Evolutionary conservation across 1,140 invertebrate species (phyloP).

Genomic region (Acromyrmex heyeri): DNA sequence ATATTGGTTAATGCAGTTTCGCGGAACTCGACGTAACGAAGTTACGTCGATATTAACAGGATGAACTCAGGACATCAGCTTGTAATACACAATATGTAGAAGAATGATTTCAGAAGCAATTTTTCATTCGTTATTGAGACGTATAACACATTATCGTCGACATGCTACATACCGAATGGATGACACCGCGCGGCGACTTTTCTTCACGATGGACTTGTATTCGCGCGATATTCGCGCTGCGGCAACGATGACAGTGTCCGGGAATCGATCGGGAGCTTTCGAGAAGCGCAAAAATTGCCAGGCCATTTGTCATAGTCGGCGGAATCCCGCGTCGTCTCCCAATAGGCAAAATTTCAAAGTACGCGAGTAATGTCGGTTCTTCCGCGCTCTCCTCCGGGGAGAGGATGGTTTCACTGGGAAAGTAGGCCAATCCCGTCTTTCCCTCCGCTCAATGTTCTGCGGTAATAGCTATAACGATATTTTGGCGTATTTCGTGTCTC

Average conservation of each 20-base stretch:
- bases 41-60: slow-evolving; percentile 2
- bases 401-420: not conserved
- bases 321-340: slow-evolving; percentile 44
- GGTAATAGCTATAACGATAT: slow-evolving; percentile 57
- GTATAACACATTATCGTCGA: not conserved
- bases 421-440: slow-evolving; percentile 57
- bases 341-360: slow-evolving; percentile 57
- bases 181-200: not conserved
- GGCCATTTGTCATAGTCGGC: slow-evolving; percentile 54
- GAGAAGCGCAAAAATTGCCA: slow-evolving; percentile 45
- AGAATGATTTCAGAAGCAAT: slow-evolving; percentile 13
- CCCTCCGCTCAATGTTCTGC: slow-evolving; percentile 31
- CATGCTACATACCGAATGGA: not conserved
- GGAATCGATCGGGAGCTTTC: slow-evolving; percentile 30
- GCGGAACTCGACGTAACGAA: not conserved
- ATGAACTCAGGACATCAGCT: slow-evolving; percentile 5
- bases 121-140: slow-evolving; percentile 43
- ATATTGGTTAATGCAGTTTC: slow-evolving; percentile 29
- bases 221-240: slow-evolving; percentile 2
- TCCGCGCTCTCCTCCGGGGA: slow-evolving; percentile 10
- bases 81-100: not conserved
- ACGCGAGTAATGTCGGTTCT: slow-evolving; percentile 49
- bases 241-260: slow-evolving; percentile 1
- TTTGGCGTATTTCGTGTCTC: slow-evolving; percentile 46
- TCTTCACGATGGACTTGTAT: slow-evolving; percentile 15